Base-by-base conservation (phyloP, 1,140 invertebrate genomes). In the Leptonema lineaticorne region DNA sequence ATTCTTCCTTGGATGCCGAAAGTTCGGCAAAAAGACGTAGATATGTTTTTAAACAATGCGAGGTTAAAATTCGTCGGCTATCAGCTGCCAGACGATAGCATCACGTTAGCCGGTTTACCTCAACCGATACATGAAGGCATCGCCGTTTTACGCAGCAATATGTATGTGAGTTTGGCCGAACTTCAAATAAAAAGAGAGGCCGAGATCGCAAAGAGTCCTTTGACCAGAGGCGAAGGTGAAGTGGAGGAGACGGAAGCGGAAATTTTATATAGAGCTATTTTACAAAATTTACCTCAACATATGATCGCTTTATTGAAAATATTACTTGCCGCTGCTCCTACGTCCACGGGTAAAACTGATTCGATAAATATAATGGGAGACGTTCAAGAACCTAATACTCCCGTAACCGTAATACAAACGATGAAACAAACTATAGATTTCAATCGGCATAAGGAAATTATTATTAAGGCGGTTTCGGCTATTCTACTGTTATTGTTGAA, bases 301-400 rank as follows among this genome's bases (percentile, higher is more conserved):
- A 95, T 97, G 90, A 99, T 99, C 74, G 94, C 96, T 18, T 77
- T 99, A 18, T 81, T 99, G 16, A 99, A 99, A 85, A 96, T 99
- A 74, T 84, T 99, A 22, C 83, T 99, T 46, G 97, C 97, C 50
- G 95, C 97, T 53, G 94, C 96, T 16, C 97, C 97, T 0, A 98
- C 96, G 2, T 97, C 94, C 18, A 99, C 98, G 83, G 90, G 95
- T 16, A 99, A 99, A 84, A 95, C 94, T 27, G 97, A 99, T 78
- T 97, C 96, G 59, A 96, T 99, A 74, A 99, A 99, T 82, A 98
- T 99, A 37, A 90, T 99, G 87, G 91, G 95, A 50, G 98, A 99
- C 83, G 91, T 99, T 45, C 79, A 99, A 69, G 96, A 96, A 4
- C 94, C 96, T 82, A 94, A 96, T 84, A 96, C 97, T 92, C 94